Base-by-base conservation (phyloP, 1,140 invertebrate species). In the Centruroides vittatus region DNA sequence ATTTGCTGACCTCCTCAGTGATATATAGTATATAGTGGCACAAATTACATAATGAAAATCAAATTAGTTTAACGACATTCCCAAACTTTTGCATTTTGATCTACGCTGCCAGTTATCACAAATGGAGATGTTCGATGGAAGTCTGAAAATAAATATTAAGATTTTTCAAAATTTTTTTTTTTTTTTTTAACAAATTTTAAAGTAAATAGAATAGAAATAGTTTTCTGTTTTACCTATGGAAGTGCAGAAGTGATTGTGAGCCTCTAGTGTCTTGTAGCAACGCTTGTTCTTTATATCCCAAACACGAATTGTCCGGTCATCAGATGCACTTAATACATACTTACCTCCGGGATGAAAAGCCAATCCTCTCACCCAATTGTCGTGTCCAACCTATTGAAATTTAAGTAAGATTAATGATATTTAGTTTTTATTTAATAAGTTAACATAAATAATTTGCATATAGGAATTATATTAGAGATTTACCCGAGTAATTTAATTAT, bases 11-110 rank as follows among this genome's bases (percentile, higher is more conserved):
- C 41, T 41, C 41, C 41, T 41, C 41, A 41, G 8, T 41, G 41
- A 41, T 41, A 41, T 8, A 41, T 41, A 41, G 41, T 41, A 41
- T 41, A 6, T 41, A 41, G 41, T 41, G 41, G 41, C 41, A 41
- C 41, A 41, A 41, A 41, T 41, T 41, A 41, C 41, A 41, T 8
- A 41, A 8, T 41, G 41, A 8, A 8, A 41, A 41, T 41, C 41
- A 8, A 8, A 41, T 41, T 41, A 41, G 36, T 57, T 78, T 94
- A 98, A 80, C 95, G 94, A 81, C 95, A 98, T 79, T 98, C 94
- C 94, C 94, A 98, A 70, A 99, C 89, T 82, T 98, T 98, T 69
- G 98, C 86, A 70, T 89, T 90, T 79, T 94, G 91, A 83, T 99
- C 95, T 66, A 98, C 94, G 77, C 93, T 96, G 73, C 94, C 93